Evolutionary conservation across 2,113 vertebrate species (phyloP).

Genomic region (Nerophis ophidion): DNA sequence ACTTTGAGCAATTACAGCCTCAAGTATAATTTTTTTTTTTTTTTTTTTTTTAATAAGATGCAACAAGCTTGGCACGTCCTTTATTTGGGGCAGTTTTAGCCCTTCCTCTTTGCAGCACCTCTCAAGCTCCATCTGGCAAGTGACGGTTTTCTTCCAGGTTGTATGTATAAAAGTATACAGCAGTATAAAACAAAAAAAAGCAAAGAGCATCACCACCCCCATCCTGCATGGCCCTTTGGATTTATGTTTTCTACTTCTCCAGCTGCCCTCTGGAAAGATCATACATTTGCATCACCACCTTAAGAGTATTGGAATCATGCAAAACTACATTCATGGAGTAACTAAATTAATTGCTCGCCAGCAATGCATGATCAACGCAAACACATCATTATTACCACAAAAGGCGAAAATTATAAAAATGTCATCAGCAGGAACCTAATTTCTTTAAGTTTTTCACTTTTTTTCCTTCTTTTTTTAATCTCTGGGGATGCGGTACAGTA

Average conservation of each 20-base stretch:
- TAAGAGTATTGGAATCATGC: constrained; percentile 19
- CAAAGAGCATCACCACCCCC: neutral
- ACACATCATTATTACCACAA: constrained; percentile 12
- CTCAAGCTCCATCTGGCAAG: too few species aligned
- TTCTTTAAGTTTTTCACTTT: neutral
- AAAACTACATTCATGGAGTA: constrained; percentile 48
- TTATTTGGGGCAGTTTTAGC: too few species aligned
- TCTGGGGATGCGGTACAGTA: constrained; percentile 31
- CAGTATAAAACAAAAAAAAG: constrained; percentile 14
- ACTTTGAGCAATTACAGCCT: too few species aligned
- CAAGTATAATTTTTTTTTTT: too few species aligned
- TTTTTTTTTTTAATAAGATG: too few species aligned
- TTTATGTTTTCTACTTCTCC: constrained; percentile 25
- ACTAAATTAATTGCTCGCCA: constrained; percentile 48
- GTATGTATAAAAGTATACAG: neutral
- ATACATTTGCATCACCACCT: constrained; percentile 15
- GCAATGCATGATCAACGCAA: constrained; percentile 20
- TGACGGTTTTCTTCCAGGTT: too few species aligned
- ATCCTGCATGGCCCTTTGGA: neutral
- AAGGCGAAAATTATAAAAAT: neutral
- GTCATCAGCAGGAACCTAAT: constrained; percentile 18
- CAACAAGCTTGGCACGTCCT: too few species aligned
- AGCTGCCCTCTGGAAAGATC: constrained; percentile 20
- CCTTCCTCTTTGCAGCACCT: too few species aligned
- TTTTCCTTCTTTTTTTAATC: neutral